Evolutionary conservation across 2,797 vertebrate genomes (phyloP), one percentile per base, ranked within the genome.

Genomic region (Cossypha dichroa): DNA sequence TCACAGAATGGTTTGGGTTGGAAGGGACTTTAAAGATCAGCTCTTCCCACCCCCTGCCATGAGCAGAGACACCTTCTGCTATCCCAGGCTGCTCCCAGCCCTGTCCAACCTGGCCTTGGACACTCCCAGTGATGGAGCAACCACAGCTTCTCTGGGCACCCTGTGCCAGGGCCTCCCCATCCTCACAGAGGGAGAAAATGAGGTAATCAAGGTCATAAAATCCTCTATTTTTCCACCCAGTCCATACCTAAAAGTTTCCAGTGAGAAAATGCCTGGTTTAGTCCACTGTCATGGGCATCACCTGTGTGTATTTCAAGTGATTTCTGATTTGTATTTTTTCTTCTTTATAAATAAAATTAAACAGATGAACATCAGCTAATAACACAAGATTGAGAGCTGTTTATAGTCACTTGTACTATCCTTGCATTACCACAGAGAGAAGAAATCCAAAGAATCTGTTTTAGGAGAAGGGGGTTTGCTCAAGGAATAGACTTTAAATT

Each of bases 11-110:
- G 13, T 36, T 68, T 55, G 41, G 11, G 7, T 33, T 29, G 9
- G n/a, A 62, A 48, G 13, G 11, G 22, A 14, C 22, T 18, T n/a
- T 1, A 29, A 62, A 55, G 4, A 4, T 25, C 19, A 43, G 2
- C 11, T 20, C 0, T 0, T 49, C 55, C 8, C 3, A 25, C 1
- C 3, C 10, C 3, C 11, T 63, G 23, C 19, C n/a, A 49, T 15
- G 28, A 19, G 4, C 41, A 56, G 23, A 15, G 26, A 43, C 55
- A 55, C 1, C 5, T 75, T 11, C 11, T 19, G 11, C 16, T 12
- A 8, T 1, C 4, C 31, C 55, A 68, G 9, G 0, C 1, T 62
- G 2, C 3, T 43, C 77, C 26, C 55, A 68, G 0, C 15, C 29
- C 11, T 0, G 0, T 36, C 22, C 15, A 68, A 0, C 34, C 31